These are phyloP conservation scores for Danio choprae DNA, from an alignment of 2,797 vertebrate species.

Conservation along the genomic window DNA sequence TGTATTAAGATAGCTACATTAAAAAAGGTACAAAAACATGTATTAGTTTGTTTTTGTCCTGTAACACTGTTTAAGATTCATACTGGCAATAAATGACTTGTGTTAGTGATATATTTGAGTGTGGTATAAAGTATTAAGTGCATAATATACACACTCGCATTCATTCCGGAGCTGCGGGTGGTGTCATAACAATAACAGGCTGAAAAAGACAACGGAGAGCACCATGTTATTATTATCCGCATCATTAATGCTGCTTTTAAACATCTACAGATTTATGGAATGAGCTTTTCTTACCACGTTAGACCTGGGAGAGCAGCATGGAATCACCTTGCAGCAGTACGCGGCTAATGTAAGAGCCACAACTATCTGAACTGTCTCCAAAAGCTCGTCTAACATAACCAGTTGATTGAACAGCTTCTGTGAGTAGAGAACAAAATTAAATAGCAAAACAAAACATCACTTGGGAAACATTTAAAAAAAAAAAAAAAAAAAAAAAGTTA, in stretches of 20 bases:
- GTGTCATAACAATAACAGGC: neutral
- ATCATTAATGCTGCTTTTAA: neutral
- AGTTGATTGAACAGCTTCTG: neutral
- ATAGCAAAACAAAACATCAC: too few species aligned
- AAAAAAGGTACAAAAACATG: too few species aligned
- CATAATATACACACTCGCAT: neutral
- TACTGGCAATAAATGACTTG: too few species aligned
- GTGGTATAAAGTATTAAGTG: neutral
- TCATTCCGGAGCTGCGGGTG: slow-evolving; percentile 5
- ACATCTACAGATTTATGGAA: neutral
- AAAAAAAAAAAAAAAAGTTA: too few species aligned
- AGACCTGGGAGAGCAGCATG: slow-evolving; percentile 44
- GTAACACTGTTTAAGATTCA: neutral
- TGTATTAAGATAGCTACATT: too few species aligned
- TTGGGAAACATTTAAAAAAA: too few species aligned
- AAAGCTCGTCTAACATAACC: neutral
- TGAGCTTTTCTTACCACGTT: slow-evolving; percentile 11
- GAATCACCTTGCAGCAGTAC: slow-evolving; percentile 58
- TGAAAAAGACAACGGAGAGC: slow-evolving; percentile 13
- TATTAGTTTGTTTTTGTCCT: too few species aligned
- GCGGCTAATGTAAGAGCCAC: slow-evolving; percentile 53
- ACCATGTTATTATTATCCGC: neutral
- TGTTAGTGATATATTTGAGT: neutral
- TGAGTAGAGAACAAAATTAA: neutral
- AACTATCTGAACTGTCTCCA: neutral